Base-by-base conservation (phyloP, 1,140 invertebrate species). In the Piezodorus guildinii region DNA sequence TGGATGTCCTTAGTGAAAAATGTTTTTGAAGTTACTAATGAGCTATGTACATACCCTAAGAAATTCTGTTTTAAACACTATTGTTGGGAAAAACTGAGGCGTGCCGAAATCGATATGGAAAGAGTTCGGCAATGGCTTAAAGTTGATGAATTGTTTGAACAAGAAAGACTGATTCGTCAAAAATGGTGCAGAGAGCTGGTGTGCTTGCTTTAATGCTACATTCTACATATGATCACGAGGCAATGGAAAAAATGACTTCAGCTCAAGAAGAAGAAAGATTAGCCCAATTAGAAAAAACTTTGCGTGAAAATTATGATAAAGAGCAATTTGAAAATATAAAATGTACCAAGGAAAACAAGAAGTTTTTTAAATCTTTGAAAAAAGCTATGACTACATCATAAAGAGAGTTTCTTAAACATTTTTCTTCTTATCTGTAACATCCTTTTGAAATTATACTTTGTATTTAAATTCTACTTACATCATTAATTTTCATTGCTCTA, bases 91-190 rank as follows among this genome's bases (percentile, higher is more conserved):
- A 97, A 97, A 77, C 74, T 97, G 60, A 77, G 93, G 2, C 73
- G 93, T 61, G 94, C 94, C 3, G 91, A 96, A 70, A 81, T 86
- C 52, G 85, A 86, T 69, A 80, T 84, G 79, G 82, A 86, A 70
- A 70, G 82, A 71, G 77, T 86, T 9, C 74, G 81, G 71, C 79
- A 81, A 77, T 96, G 92, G 90, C 77, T 97, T 43, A 91, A 91
- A 73, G 80, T 97, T 68, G 95, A 98, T 71, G 94, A 98, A 69
- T 77, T 98, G n/a, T 81, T 96, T 58, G 94, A 98, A 71, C 90
- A 96, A 72, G 94, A 98, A 77, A 77, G 91, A 56, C 87, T 88
- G 70, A 87, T 96, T n/a, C 76, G 91, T 2, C 80, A 86, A 84
- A 87, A 63, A 91, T 97, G 84, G 84, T 90, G 0, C 78, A 68